Base-by-base conservation (phyloP, 2,113 vertebrate genomes). In the Gasterosteus aculeatus region DNA sequence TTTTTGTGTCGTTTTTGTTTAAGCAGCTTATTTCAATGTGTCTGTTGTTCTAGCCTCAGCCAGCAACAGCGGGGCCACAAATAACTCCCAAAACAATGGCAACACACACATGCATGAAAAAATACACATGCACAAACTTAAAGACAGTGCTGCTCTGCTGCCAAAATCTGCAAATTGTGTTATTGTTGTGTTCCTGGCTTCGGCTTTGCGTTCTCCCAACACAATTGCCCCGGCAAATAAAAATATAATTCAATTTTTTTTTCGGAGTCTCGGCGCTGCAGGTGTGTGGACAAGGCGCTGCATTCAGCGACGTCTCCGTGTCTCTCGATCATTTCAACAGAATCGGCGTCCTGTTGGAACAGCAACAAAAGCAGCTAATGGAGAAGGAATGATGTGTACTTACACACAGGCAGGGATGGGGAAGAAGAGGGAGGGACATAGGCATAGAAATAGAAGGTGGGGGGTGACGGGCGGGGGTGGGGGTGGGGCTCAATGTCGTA, bases 311-410 rank as follows among this genome's bases (percentile, higher is more conserved):
- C 33, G 10, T 61, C 59, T 81, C 76, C 67, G 46, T 83, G 53
- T 75, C 58, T 57, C 65, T 54, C 12, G 29, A 65, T 78, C 70
- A 22, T 72, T 82, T 70, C 65, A 66, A 47, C 77, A 60, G 69
- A 58, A 16, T 2, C 16, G 3, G 58, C 66, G 46, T 86, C 84
- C 84, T 59, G 35, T 49, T 33, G 76, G 78, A 69, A 74, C 79
- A 42, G 72, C 63, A 80, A 79, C 83, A 75, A 77, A 71, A 78
- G 82, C 81, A 77, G 82, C 82, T 90, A 88, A 90, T 91, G 85
- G 87, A 88, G 82, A 86, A 90, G 86, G 80, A 86, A 70, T 89
- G 87, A 87, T 84, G 78, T 78, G 83, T 87, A 84, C 82, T 78
- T 77, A 62, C 76, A 79, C 77, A 74, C 58, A 33, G 64, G 78